Conservation (phyloP, 2,888 invertebrate species). For the Zaprionus obscuricornis region DNA sequence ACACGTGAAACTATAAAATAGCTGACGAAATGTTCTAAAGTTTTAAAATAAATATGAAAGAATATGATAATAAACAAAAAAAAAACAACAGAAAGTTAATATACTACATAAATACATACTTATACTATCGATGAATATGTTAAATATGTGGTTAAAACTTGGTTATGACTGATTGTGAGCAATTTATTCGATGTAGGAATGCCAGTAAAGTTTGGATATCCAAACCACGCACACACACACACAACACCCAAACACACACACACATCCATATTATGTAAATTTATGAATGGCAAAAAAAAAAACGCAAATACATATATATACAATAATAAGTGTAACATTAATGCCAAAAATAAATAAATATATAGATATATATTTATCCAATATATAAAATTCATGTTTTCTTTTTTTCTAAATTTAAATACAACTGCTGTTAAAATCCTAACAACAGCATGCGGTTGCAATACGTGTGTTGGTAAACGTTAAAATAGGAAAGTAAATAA, state of each 20-base stretch:
- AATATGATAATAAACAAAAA: conserved; percentile 38
- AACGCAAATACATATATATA: conserved; percentile 27
- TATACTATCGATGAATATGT: conserved; percentile 34
- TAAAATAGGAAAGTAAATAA: too few relatives aligned
- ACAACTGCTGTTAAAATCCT: too few relatives aligned
- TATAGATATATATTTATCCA: conserved; percentile 55
- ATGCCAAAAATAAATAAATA: conserved; percentile 69
- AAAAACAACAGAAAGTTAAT: conserved; percentile 14
- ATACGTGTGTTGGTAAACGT: too few relatives aligned
- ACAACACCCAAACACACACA: conserved; percentile 14
- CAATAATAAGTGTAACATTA: conserved; percentile 43
- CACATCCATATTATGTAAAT: conserved; percentile 32
- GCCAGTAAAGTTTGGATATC: conserved; percentile 33
- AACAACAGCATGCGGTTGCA: too few relatives aligned
- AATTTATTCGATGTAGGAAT: conserved; percentile 44
- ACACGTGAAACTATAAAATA: conserved; percentile 34
- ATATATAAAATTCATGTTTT: background rate
- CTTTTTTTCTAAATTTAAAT: background rate
- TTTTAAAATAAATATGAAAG: conserved; percentile 34
- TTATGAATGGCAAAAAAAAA: conserved; percentile 33
- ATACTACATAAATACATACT: conserved; percentile 25
- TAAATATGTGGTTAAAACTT: conserved; percentile 41
- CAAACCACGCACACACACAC: conserved; percentile 16
- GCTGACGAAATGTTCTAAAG: conserved; percentile 28
- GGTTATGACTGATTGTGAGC: conserved; percentile 58